A percentile compares a stretch with the other conserved stretches of the same genome.
phyloP scores from a whole-genome alignment of 2,888 invertebrate genomes.

The Dugesia japonica region DNA sequence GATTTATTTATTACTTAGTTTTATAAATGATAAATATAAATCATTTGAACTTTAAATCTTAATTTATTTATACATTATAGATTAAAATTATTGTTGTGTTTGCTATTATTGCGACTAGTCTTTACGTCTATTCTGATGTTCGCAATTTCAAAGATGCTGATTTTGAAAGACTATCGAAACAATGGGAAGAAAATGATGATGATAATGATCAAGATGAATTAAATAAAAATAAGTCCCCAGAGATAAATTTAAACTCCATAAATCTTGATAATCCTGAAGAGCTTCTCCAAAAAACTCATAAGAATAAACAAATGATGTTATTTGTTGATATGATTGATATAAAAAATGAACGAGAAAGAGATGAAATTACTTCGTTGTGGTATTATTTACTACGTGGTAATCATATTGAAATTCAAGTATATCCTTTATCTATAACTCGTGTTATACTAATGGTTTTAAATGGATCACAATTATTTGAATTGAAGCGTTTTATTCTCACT shows the following conservation, averaged over 20 bases:
- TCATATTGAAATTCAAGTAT: not conserved
- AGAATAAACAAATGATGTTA: not conserved
- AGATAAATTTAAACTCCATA: not conserved
- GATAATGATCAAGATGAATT: not conserved
- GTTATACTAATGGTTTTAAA: not conserved
- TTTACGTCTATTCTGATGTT: not conserved
- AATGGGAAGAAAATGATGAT: constrained; percentile 13
- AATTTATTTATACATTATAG: too few species aligned
- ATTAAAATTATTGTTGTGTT: too few species aligned
- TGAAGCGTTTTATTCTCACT: not conserved
- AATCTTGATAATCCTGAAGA: not conserved
- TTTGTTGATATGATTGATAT: not conserved
- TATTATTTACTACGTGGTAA: not conserved
- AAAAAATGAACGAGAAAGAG: not conserved
- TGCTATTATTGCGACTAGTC: too few species aligned
- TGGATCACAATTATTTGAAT: not conserved
- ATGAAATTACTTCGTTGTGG: not conserved
- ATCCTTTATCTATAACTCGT: not conserved
- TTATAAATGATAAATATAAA: too few species aligned
- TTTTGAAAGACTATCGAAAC: not conserved
- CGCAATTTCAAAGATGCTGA: not conserved
- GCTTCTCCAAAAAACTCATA: not conserved
- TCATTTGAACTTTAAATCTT: too few species aligned
- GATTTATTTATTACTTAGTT: too few species aligned
- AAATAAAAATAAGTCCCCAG: not conserved